A percentile compares a stretch with the other conserved stretches of the same genome.
Evolutionary conservation across 2,113 vertebrate genomes (phyloP).

Genomic region (Heptranchias perlo): DNA sequence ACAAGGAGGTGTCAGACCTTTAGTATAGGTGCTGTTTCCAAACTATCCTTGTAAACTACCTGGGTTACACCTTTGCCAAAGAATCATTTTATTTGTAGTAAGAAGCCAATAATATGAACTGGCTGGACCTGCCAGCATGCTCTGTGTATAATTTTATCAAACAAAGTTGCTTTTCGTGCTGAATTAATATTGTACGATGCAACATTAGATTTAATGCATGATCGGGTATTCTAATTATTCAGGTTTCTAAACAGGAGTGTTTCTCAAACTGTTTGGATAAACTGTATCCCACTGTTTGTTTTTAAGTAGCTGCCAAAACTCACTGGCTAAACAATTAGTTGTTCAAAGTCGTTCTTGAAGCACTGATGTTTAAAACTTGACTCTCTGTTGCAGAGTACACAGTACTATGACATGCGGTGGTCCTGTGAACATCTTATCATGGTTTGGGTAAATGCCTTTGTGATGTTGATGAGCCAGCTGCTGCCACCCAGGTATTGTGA

Average conservation of each 20-base stretch:
- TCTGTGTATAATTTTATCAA: background rate
- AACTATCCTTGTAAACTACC: background rate
- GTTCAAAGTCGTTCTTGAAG: constrained; percentile 5
- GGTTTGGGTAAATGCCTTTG: constrained; percentile 99
- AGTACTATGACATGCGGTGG: constrained; percentile 99
- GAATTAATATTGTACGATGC: background rate
- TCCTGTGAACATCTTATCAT: constrained; percentile 99
- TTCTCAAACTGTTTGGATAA: background rate
- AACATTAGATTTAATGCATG: background rate
- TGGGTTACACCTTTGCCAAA: background rate
- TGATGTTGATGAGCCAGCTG: constrained; percentile 94
- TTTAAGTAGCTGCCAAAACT: background rate
- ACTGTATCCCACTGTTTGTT: background rate
- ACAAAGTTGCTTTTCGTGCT: background rate
- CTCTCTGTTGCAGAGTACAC: constrained; percentile 74
- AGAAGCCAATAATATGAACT: background rate
- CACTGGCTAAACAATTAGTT: background rate
- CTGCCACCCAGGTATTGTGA: constrained; percentile 94
- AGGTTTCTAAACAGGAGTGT: background rate
- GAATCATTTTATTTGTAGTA: background rate
- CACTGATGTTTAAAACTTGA: background rate
- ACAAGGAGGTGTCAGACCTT: background rate
- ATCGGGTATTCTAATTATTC: background rate
- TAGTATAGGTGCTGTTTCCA: background rate
- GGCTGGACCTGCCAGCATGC: background rate